Percentiles rank a stretch among this genome's conserved stretches.
phyloP scores from a whole-genome alignment of 2,888 invertebrate species.

The Leucozona laternaria region DNA sequence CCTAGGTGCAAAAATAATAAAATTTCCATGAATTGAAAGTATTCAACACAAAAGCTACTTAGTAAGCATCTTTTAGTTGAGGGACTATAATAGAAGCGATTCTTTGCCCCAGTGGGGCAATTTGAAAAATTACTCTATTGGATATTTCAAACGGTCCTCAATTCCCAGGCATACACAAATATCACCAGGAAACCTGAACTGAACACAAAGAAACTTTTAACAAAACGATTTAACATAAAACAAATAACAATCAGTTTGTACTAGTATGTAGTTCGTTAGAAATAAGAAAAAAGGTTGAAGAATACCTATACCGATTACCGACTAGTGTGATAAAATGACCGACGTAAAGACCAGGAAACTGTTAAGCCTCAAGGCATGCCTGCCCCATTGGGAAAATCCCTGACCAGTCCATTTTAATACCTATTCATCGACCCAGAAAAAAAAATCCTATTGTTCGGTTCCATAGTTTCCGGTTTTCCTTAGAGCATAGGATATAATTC shows the following conservation, averaged over 20 bases:
- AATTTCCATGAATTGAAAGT: not conserved
- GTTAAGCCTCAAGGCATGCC: not conserved
- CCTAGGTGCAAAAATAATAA: too few relatives aligned
- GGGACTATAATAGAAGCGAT: not conserved
- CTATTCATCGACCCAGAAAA: not conserved
- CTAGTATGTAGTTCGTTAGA: not conserved
- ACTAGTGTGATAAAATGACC: slow-evolving; percentile 22
- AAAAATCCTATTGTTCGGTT: not conserved
- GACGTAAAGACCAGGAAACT: slow-evolving; percentile 21
- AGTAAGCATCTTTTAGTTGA: not conserved
- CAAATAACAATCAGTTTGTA: slow-evolving; percentile 6
- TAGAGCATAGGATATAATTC: not conserved
- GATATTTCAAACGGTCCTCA: not conserved
- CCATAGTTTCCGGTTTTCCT: not conserved
- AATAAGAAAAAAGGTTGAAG: slow-evolving; percentile 1
- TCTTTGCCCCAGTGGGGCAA: too few relatives aligned
- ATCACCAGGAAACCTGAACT: not conserved
- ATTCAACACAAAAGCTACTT: not conserved
- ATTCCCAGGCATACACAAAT: not conserved
- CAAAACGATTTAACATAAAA: slow-evolving; percentile 36
- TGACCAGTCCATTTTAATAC: not conserved
- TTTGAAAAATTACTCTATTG: not conserved
- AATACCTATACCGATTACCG: too few relatives aligned
- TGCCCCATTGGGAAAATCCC: not conserved
- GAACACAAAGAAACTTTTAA: not conserved